Evolutionary conservation across 2,888 invertebrate species (phyloP), one percentile per base, ranked within the genome.

Genomic region (Drosophila paramelanica): DNA sequence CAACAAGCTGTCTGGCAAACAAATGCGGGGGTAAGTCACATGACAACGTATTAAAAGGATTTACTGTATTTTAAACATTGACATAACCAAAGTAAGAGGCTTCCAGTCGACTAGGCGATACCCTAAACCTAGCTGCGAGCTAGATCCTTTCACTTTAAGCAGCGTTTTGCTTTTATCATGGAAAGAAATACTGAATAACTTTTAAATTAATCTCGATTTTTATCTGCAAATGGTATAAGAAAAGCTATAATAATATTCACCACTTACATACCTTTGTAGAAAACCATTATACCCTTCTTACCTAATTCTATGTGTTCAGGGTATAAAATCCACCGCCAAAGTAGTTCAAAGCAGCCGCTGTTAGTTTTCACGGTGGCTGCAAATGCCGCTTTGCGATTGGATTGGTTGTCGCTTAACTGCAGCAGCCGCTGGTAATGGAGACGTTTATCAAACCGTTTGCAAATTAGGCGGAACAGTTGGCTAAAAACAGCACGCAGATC

Each of bases 41-140:
- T 72, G 85, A 82, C 80, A 66, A 62, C 73, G 72, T 77, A 62
- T 69, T 65, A 80, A 83, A 83, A 80, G 77, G 86, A 83, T 86
- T 85, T 77, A 58, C 55, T 56, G 67, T 64, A 53, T 60, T 68
- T 59, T 41, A 75, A 72, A 74, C 38, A 55, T 61, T 73, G 61
- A 41, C 57, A 62, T 41, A 62, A 38, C 66, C 56, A 52, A 31
- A 31, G 8, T 8, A 27, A 27, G 27, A 7, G 31, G 10, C 0
- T 3, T 10, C 31, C 0, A 27, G 27, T 27, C 27, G 27, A 31
- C 31, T 31, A 31, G 3, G 3, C 10, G 10, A 31, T 31, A 31
- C 31, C 10, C 31, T 31, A 3, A 31, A 10, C 10, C 10, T 10
- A 31, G 31, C 7, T 23, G 31, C 10, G 31, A 10, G 31, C 31